A percentile compares a stretch with the other conserved stretches of the same genome.
These are phyloP conservation scores for Castor canadensis DNA, from an alignment of 2,113 vertebrate species.

Conservation along the genomic window DNA sequence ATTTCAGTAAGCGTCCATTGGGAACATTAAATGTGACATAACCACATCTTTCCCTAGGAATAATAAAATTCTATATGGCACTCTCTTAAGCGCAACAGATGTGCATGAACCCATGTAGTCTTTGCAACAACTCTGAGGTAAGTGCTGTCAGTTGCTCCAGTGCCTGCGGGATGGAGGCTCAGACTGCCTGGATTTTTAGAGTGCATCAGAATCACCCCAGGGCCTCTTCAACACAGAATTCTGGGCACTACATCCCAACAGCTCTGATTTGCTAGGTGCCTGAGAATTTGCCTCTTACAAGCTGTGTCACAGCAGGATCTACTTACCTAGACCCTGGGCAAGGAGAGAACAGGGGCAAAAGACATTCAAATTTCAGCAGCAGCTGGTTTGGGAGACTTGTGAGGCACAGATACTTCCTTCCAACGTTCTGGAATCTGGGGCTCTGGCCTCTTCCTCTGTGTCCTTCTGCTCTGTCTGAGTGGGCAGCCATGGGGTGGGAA, in stretches of 20 bases:
- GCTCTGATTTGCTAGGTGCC: background rate
- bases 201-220: background rate
- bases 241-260: background rate
- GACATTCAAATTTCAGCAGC: background rate
- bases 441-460: background rate
- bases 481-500: background rate
- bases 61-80: background rate
- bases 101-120: fast-evolving
- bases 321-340: no score
- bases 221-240: background rate
- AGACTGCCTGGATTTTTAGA: background rate
- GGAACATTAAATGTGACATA: background rate
- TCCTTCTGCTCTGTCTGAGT: background rate
- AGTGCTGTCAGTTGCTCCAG: background rate
- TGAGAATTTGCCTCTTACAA: background rate
- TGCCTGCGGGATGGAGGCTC: background rate
- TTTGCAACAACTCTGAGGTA: background rate
- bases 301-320: no score
- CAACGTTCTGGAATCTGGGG: background rate
- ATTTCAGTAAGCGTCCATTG: background rate
- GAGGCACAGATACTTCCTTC: background rate
- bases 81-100: background rate
- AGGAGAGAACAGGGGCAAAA: background rate
- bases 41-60: background rate
- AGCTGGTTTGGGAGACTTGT: background rate